Evolutionary conservation across 2,113 vertebrate genomes (phyloP).

Genomic region (Limnothrissa miodon): DNA sequence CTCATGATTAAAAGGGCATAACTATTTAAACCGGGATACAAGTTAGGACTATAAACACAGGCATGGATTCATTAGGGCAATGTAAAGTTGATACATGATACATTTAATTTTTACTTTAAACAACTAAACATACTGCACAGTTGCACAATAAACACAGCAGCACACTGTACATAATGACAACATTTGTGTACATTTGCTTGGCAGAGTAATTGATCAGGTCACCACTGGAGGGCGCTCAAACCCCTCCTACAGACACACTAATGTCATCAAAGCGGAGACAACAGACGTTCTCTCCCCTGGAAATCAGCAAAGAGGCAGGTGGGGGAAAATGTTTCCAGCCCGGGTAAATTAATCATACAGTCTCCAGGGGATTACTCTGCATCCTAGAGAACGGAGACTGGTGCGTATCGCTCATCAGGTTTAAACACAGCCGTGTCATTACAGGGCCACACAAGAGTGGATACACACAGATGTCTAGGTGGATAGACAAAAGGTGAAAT

Average conservation of each 20-base stretch:
- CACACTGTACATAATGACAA: background rate
- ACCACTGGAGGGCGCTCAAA: slow-evolving; percentile 45
- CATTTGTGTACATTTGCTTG: background rate
- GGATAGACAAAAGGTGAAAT: background rate
- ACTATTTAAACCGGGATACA: no score
- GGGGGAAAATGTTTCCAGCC: background rate
- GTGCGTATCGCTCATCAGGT: background rate
- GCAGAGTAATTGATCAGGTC: background rate
- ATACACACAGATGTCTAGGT: no score
- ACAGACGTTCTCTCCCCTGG: background rate
- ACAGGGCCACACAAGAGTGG: background rate
- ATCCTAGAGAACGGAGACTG: background rate
- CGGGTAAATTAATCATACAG: background rate
- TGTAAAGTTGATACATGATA: no score
- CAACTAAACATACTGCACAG: background rate
- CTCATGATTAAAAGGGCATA: no score
- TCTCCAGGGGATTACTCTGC: background rate
- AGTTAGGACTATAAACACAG: background rate
- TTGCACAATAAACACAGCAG: background rate
- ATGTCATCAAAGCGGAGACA: slow-evolving; percentile 2
- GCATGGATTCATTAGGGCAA: background rate
- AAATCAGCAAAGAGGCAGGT: background rate
- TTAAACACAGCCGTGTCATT: background rate
- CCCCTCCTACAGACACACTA: background rate
- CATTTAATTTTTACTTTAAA: background rate